Base-by-base conservation (phyloP, 1,140 invertebrate species). In the Dinoponera quadriceps region DNA sequence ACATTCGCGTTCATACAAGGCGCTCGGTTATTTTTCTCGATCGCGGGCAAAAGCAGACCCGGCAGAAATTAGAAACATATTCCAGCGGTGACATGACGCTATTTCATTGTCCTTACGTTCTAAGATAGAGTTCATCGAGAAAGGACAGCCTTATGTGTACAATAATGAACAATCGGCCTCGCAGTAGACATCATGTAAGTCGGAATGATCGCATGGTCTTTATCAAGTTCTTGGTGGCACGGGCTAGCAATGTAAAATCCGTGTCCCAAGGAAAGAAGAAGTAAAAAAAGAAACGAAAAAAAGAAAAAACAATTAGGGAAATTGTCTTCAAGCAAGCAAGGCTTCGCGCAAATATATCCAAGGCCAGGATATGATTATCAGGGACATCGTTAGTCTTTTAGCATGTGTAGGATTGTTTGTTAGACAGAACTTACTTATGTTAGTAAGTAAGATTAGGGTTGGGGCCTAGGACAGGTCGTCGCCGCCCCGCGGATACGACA, bases 381-480 rank as follows among this genome's bases (percentile, higher is more conserved):
- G 90, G 90, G 89, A 90, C 86, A 90, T 91, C 90, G 89, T 93
- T 92, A 92, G 90, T 93, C 85, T 91, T 86, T 91, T 86, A 91
- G 87, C 87, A 88, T 92, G 88, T 93, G 87, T 93, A 90, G 92
- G 92, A 94, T 93, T 93, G 91, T 92, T 93, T 94, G 93, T 94
- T 94, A 94, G 93, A 93, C 88, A 94, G 93, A 94, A 94, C 94
- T 94, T 94, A 94, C 94, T 94, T 94, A 94, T 94, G 93, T 94
- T 94, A 94, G 93, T 94, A 94, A 94, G 94, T 94, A 94, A 94
- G 91, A 94, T 94, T 94, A 94, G 92, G 94, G 93, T 94, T 93
- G 93, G 93, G 94, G 93, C 94, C 94, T 94, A 94, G 94, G 94
- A 94, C 93, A 94, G 94, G 93, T 94, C 93, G 94, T 94, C 94